Evolutionary conservation across 2,797 vertebrate genomes (phyloP), one percentile per base, ranked within the genome.

Genomic region (Saxicola maurus): DNA sequence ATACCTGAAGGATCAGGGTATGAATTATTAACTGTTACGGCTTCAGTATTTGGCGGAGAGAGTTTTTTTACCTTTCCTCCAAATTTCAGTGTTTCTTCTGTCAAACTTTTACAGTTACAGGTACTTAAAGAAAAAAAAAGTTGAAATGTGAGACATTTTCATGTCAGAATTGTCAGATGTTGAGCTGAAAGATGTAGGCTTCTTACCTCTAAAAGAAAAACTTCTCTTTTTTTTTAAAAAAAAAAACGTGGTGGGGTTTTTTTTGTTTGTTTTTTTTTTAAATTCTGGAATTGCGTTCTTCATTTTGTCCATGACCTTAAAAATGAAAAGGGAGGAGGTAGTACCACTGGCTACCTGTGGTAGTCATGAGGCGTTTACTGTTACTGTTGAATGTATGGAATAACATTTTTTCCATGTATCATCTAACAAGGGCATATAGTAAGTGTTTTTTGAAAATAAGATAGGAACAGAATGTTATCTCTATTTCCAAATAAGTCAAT

Each of bases 241-340:
- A 43, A 38, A 17, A 12, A 37, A 37, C 10, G 10, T 17, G 9
- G 40, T 40, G 10, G 35, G 9, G 16, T 12, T 45, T 14, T 18
- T 8, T 46, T 46, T 46, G 18, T 19, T 19, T 2, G 1, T 3
- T 0, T 3, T 65, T 48, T 66, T 43, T 3, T 27, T 48, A 6
- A 49, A 17, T 23, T 18, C 24, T 68, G 5, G 18, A 65, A 46
- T 72, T 11, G 2, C 4, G 3, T 68, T 84, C 12, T 59, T 71
- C 6, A 9, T 65, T 90, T 69, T 62, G 35, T 73, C n/a, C 6
- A 5, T n/a, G 8, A 52, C 19, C 5, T 67, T 43, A 43, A 65
- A 81, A 78, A 59, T 35, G 16, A 27, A 43, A 24, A 43, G 18
- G 16, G 10, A 33, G 30, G 40, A 40, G 8, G 2, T 23, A 13